Percentiles rank a stretch among this genome's conserved stretches.
Conservation (phyloP, 2,797 vertebrate genomes). For the Gymnodraco acuticeps region DNA sequence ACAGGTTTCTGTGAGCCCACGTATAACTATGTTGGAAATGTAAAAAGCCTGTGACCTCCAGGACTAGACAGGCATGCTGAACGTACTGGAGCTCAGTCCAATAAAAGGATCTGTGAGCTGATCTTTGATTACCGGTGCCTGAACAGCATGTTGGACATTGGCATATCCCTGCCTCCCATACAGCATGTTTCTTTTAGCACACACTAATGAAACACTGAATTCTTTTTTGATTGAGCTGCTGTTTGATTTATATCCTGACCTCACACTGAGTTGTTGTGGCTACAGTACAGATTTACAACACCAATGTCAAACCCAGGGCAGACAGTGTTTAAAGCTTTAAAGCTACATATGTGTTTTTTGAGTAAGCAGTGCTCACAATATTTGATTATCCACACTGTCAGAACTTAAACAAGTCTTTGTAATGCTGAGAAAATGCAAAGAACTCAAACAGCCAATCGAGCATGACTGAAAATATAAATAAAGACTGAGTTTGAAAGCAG, state of each 20-base stretch:
- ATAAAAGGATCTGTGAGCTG: slow-evolving; percentile 40
- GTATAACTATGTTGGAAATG: slow-evolving; percentile 27
- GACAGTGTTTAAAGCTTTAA: slow-evolving; percentile 25
- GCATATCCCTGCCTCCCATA: slow-evolving; percentile 13
- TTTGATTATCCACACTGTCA: slow-evolving; percentile 1
- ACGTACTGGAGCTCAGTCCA: slow-evolving; percentile 49
- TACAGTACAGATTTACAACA: slow-evolving; percentile 37
- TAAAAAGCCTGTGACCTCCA: slow-evolving; percentile 23
- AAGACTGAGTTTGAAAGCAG: slow-evolving; percentile 4
- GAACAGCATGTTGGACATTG: slow-evolving; percentile 19
- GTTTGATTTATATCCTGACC: slow-evolving; percentile 44
- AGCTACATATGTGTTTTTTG: slow-evolving; percentile 9
- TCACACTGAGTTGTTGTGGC: slow-evolving; percentile 14
- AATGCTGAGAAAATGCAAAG: background rate
- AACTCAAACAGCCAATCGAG: slow-evolving; percentile 1
- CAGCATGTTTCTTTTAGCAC: slow-evolving; percentile 2
- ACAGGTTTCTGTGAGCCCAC: slow-evolving; percentile 13
- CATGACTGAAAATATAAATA: background rate
- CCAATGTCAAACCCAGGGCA: slow-evolving; percentile 11
- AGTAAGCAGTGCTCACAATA: slow-evolving; percentile 19
- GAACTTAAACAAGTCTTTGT: background rate
- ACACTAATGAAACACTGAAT: slow-evolving; percentile 32
- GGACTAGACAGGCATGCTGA: slow-evolving; percentile 27
- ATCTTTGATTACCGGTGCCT: slow-evolving; percentile 53
- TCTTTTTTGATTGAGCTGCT: slow-evolving; percentile 11